Percentiles rank a stretch among this genome's conserved stretches.
Evolutionary conservation across 2,113 vertebrate species (phyloP).

Genomic region (Tympanuchus pallidicinctus): DNA sequence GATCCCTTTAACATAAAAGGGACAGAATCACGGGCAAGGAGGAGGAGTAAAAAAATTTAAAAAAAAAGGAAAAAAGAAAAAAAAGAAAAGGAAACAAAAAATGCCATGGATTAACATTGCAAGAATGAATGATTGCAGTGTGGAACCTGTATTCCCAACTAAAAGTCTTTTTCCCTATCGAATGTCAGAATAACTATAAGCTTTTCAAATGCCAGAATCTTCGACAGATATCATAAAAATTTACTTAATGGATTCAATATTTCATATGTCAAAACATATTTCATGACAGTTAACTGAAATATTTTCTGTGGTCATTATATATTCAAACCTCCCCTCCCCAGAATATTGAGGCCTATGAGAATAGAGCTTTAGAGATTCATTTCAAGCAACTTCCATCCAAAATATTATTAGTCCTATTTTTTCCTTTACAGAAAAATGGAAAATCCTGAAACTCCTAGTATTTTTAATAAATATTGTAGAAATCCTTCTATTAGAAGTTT

Average conservation of each 20-base stretch:
- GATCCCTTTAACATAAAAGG: not conserved
- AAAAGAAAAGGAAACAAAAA: not conserved
- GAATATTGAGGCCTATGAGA: not conserved
- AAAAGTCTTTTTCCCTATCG: slow-evolving; percentile 41
- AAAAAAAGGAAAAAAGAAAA: not conserved
- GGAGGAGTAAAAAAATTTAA: not conserved
- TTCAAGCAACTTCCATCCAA: not conserved
- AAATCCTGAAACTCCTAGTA: not conserved
- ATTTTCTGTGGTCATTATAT: not conserved
- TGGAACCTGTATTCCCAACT: slow-evolving; percentile 37
- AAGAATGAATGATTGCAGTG: slow-evolving; percentile 18
- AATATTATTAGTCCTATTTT: not conserved
- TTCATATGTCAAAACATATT: slow-evolving; percentile 31
- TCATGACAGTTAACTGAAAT: slow-evolving; percentile 5
- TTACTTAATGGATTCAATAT: slow-evolving; percentile 37
- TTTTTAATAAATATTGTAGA: not conserved
- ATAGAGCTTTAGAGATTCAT: not conserved
- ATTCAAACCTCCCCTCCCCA: not conserved
- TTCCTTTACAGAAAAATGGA: not conserved
- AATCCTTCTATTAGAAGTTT: slow-evolving; percentile 4
- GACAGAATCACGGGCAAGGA: not conserved
- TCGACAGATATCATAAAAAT: slow-evolving; percentile 52
- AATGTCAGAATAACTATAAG: slow-evolving; percentile 54
- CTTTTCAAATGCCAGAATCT: slow-evolving; percentile 63
- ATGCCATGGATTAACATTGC: slow-evolving; percentile 1